Evolutionary conservation across 2,797 vertebrate genomes (phyloP).

Genomic region (Rhinophrynus dorsalis): DNA sequence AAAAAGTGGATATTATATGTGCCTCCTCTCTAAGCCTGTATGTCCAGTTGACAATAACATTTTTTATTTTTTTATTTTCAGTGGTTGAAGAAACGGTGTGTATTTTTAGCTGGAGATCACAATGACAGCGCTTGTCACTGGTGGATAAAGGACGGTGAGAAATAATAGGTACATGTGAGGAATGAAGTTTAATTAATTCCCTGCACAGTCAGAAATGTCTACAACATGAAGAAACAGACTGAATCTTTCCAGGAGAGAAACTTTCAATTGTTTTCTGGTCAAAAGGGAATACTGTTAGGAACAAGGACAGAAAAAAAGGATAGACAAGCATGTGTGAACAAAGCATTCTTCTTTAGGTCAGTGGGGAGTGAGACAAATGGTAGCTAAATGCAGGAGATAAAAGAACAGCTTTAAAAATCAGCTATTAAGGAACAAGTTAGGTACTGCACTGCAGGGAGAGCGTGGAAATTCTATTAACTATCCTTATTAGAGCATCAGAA

Average conservation of each 20-base stretch:
- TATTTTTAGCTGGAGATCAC: not conserved
- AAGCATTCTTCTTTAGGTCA: constrained; percentile 1
- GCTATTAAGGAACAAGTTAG: too few species aligned
- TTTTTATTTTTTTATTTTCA: too few species aligned
- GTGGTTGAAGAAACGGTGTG: not conserved
- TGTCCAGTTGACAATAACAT: not conserved
- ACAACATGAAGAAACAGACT: not conserved
- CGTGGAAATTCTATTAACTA: too few species aligned
- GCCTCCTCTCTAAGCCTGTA: not conserved
- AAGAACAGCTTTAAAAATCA: too few species aligned
- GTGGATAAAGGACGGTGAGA: not conserved
- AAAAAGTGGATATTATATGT: too few species aligned
- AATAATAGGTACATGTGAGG: too few species aligned
- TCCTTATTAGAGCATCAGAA: not conserved
- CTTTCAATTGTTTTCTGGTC: not conserved
- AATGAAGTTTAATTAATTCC: constrained; percentile 18
- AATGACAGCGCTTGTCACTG: not conserved
- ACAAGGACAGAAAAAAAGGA: constrained; percentile 4
- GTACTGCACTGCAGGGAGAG: constrained; percentile 12
- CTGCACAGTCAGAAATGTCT: constrained; percentile 8
- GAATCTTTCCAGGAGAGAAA: not conserved
- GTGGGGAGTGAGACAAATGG: not conserved
- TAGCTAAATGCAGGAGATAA: not conserved
- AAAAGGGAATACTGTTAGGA: not conserved
- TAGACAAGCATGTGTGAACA: constrained; percentile 5